Base-by-base conservation (phyloP, 2,113 vertebrate genomes). In the Cervus canadensis region DNA sequence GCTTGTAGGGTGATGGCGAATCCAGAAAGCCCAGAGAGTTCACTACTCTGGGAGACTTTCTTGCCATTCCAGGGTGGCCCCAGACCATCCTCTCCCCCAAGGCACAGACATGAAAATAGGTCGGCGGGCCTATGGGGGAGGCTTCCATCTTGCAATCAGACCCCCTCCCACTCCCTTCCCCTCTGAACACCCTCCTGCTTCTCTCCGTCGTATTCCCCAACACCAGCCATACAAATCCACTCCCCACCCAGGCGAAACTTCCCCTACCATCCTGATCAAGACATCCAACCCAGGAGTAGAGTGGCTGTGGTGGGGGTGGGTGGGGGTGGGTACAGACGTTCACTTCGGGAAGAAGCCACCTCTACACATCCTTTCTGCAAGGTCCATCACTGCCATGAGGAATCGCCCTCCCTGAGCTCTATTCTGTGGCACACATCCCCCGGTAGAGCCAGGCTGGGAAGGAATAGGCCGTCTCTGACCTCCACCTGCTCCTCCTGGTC, bases 91-190 rank as follows among this genome's bases (percentile, higher is more conserved):
- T 79, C 76, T 79, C 76, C 15, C 43, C 2, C 4, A 48, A 3
- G 26, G 7, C 76, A 79, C 14, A 48, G 43, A 16, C 14, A 1
- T 48, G 76, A 17, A 30, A 10, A 17, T 48, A 48, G 15, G 76
- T 48, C 8, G 0, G 26, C 4, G 0, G 26, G 43, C 26, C 76
- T 30, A 28, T 10, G 2, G 26, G 26, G 26, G 15, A 40, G 71
- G 36, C 36, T 74, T 74, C 71, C 19, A 43, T 11, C 36, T 79
- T 79, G 2, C 64, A 36, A 11, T 71, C 64, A 36, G n/a, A 23
- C 8, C 4, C 64, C n/a, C 17, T 71, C 2, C 8, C n/a, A 71
- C 64, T 11, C 9, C n/a, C 19, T 23, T 71, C 9, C n/a, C n/a
- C 19, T 36, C n/a, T 6, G 2, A 71, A 36, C n/a, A 71, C 17